Evolutionary conservation across 2,888 invertebrate genomes (phyloP), one percentile per base, ranked within the genome.

Genomic region (Amphipoea lucens): DNA sequence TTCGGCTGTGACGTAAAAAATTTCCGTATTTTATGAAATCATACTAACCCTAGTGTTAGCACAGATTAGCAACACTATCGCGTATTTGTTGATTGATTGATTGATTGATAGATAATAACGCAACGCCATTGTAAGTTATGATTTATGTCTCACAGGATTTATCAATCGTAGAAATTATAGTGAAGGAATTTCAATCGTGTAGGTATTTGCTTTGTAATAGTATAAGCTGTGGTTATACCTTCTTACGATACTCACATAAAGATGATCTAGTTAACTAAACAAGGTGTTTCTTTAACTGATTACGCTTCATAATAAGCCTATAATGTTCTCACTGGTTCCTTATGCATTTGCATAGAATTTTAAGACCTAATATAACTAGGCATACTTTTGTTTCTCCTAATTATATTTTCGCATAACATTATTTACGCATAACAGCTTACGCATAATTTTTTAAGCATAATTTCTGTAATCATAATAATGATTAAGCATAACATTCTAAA

Each of bases 51-150:
- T 76, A 84, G 45, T 51, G 63, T 87, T 87, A 63, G 45, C 81
- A 81, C 51, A 81, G 78, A 81, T 87, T 84, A 78, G 11, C 48
- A 79, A 87, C 20, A 78, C 65, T 76, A 77, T 84, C 74, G 70
- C 0, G 60, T 72, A 83, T 70, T n/a, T n/a, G n/a, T n/a, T 73
- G 72, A 82, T 69, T 73, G 67, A 80, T 67, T 72, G 65, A 80
- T 84, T 76, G 69, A 82, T 82, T 62, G 78, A 57, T 70, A 36
- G 36, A 71, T 67, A 76, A 67, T 75, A 76, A 80, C 69, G 65
- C 79, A 82, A 88, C 60, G 66, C 74, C 48, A 82, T 85, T 79
- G 76, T 85, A 76, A 81, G n/a, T 54, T 63, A 87, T 83, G 88
- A 83, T 87, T 85, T 68, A 85, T 85, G 79, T 83, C 62, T 51